phyloP scores from a whole-genome alignment of 1,140 invertebrate species.

The Vanessa atalanta region DNA sequence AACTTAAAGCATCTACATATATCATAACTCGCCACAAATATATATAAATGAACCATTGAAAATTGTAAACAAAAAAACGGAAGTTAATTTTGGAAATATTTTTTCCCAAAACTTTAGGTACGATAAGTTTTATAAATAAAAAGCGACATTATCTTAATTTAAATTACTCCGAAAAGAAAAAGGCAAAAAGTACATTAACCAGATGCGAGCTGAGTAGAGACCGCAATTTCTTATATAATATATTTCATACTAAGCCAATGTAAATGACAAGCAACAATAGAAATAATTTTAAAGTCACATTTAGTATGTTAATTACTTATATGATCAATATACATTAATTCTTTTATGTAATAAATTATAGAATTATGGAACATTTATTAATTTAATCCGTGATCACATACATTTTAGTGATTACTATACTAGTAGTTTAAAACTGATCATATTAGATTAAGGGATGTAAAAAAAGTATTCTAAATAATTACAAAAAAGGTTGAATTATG shows the following conservation, averaged over 20 bases:
- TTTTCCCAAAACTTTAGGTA: not conserved
- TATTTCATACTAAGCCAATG: not conserved
- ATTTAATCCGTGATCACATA: not conserved
- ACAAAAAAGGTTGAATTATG: not conserved
- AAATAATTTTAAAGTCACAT: not conserved
- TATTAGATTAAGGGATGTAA: not conserved
- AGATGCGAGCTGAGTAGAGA: not conserved
- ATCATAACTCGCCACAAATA: constrained; percentile 9
- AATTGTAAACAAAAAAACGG: not conserved
- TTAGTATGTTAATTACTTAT: not conserved
- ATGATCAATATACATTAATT: no score
- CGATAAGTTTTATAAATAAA: constrained; percentile 21
- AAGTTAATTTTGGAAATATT: not conserved
- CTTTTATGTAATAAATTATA: not conserved
- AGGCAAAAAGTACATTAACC: constrained; percentile 57
- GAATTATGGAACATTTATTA: not conserved
- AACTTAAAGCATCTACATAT: not conserved
- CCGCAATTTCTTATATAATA: not conserved
- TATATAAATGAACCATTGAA: not conserved
- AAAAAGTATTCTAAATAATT: constrained; percentile 2
- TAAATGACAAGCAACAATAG: not conserved
- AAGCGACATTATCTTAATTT: constrained; percentile 47
- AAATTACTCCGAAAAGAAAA: constrained; percentile 57
- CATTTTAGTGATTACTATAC: not conserved
- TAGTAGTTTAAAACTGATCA: not conserved